Evolutionary conservation across 2,113 vertebrate species (phyloP).

Genomic region (Plectropomus leopardus): DNA sequence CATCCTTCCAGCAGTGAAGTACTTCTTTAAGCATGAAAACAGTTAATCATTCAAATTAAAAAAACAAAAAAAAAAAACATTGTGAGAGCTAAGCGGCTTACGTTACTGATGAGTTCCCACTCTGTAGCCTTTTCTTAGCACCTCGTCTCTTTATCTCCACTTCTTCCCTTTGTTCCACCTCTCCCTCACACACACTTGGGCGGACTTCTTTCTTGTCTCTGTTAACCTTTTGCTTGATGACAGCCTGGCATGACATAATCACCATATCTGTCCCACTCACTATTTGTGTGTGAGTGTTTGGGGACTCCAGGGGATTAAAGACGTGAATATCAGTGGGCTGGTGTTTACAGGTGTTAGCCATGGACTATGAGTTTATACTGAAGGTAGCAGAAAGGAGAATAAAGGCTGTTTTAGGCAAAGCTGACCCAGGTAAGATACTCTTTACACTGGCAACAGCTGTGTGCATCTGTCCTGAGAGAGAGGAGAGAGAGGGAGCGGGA

Average conservation of each 20-base stretch:
- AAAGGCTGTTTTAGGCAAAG: conserved; percentile 67
- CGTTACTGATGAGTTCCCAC: conserved; percentile 11
- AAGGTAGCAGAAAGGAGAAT: conserved; percentile 73
- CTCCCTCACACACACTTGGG: conserved; percentile 65
- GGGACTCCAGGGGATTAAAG: conserved; percentile 20
- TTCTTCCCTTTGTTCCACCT: conserved; percentile 1
- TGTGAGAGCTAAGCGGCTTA: too few relatives aligned
- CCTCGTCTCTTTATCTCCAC: conserved; percentile 44
- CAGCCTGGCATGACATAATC: conserved; percentile 67
- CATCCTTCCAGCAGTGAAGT: too few relatives aligned
- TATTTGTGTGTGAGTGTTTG: background rate
- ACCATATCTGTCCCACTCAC: conserved; percentile 48
- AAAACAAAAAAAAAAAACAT: too few relatives aligned
- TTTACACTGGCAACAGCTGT: conserved; percentile 1
- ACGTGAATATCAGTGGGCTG: conserved; percentile 1
- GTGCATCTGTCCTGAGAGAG: conserved; percentile 9
- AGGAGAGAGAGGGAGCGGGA: background rate
- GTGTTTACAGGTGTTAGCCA: conserved; percentile 33
- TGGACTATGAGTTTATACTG: conserved; percentile 78
- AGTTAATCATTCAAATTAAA: background rate
- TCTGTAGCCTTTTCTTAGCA: conserved; percentile 17
- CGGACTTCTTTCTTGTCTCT: conserved; percentile 40
- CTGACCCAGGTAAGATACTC: conserved; percentile 65
- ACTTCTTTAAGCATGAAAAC: background rate
- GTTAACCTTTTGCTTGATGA: conserved; percentile 69